Evolutionary conservation across 2,797 vertebrate species (phyloP).

Genomic region (Tadarida brasiliensis): DNA sequence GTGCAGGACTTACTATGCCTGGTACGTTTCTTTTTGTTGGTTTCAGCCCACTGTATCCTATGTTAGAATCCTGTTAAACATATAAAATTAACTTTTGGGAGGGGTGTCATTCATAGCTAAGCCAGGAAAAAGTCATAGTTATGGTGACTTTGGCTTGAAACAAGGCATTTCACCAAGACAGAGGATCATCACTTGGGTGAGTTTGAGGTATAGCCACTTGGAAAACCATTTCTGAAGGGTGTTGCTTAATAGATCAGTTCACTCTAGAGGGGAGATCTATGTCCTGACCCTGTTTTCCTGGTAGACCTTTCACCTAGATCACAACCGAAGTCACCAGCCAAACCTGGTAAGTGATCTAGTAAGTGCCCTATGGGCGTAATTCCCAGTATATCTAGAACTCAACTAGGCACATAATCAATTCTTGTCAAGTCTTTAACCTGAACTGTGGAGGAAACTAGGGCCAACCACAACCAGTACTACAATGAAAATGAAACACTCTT

Average conservation of each 20-base stretch:
- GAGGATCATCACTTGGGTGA: not conserved
- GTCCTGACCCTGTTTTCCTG: not conserved
- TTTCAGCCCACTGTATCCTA: slow-evolving; percentile 7
- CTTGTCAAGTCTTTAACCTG: not conserved
- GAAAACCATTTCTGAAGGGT: slow-evolving; percentile 39
- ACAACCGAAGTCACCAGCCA: not conserved
- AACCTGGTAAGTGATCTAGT: not conserved
- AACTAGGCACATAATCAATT: not conserved
- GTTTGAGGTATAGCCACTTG: not conserved
- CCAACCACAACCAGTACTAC: not conserved
- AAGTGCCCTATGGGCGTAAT: not conserved
- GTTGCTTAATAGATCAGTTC: not conserved
- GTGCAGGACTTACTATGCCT: not conserved
- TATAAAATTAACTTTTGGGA: not conserved
- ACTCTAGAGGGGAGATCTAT: not conserved
- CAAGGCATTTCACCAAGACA: not conserved
- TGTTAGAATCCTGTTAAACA: slow-evolving; percentile 24
- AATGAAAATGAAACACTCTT: not conserved
- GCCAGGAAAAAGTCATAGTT: not conserved
- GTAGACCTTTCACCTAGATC: not conserved
- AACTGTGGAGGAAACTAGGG: not conserved
- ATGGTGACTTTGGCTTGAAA: slow-evolving; percentile 2
- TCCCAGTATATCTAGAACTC: not conserved
- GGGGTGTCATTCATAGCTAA: not conserved
- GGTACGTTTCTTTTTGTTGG: not conserved